These are phyloP conservation scores for Peromyscus leucopus DNA, from an alignment of 2,113 vertebrate species.

Conservation along the genomic window DNA sequence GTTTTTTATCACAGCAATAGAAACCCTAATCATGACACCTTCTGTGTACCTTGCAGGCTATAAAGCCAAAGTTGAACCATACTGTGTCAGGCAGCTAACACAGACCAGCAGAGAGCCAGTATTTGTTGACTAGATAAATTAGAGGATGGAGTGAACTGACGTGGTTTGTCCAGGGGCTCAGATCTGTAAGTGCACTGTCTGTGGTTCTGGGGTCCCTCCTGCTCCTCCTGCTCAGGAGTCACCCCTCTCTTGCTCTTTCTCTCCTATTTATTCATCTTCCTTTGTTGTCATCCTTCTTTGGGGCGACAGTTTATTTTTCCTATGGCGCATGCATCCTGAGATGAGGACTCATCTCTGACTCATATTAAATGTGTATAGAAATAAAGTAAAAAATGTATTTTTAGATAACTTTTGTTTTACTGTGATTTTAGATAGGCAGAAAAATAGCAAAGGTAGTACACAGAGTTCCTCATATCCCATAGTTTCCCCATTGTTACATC, in stretches of 20 bases:
- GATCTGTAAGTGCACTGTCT: not conserved
- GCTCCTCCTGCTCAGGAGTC: not conserved
- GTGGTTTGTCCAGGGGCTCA: not conserved
- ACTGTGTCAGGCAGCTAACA: not conserved
- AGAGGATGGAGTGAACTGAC: not conserved
- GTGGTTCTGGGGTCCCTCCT: no score
- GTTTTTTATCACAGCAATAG: not conserved
- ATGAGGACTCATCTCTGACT: not conserved
- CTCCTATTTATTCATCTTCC: not conserved
- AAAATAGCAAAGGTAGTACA: not conserved
- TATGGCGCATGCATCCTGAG: not conserved
- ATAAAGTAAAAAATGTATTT: not conserved
- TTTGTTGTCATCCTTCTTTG: not conserved
- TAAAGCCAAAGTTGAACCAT: not conserved
- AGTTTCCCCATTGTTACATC: not conserved
- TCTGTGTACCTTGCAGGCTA: not conserved
- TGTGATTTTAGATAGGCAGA: not conserved
- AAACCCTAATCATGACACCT: not conserved
- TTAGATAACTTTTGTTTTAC: conserved; percentile 14
- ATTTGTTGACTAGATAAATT: not conserved
- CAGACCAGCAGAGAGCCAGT: not conserved
- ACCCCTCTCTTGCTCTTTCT: not conserved
- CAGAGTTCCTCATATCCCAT: not conserved
- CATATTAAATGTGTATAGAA: not conserved
- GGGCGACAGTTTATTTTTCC: not conserved